These are phyloP conservation scores for Drosophila subobscura DNA, from an alignment of 1,140 invertebrate species.

Conservation along the genomic window DNA sequence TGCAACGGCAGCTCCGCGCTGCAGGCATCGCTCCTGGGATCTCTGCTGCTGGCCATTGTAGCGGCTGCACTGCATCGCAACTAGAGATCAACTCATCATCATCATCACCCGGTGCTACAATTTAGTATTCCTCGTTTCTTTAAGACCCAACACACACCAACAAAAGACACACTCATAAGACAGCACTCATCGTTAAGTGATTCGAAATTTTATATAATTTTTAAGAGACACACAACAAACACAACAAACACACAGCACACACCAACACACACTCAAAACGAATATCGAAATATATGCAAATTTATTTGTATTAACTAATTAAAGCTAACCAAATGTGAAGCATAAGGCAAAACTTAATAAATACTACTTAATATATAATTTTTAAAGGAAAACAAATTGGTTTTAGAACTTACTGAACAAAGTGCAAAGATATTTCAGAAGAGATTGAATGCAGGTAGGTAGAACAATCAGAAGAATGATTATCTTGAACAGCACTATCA, in stretches of 20 bases:
- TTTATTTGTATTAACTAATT: conserved; percentile 34
- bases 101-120: conserved; percentile 58
- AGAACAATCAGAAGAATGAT: background rate
- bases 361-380: conserved; percentile 32
- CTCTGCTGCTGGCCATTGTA: conserved; percentile 53
- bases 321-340: conserved; percentile 60
- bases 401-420: too few species aligned
- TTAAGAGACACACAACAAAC: conserved; percentile 19
- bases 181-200: conserved; percentile 26
- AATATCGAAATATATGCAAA: conserved; percentile 57
- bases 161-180: conserved; percentile 21
- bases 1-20: conserved; percentile 60
- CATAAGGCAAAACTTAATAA: conserved; percentile 56
- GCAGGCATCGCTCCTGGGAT: conserved; percentile 45
- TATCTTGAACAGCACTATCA: too few species aligned
- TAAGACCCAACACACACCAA: conserved; percentile 31
- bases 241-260: conserved; percentile 3
- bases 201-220: conserved; percentile 60
- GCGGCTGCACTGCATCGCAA: conserved; percentile 57
- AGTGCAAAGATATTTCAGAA: too few species aligned
- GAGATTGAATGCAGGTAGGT: too few species aligned
- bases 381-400: conserved; percentile 16
- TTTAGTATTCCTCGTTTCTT: conserved; percentile 62
- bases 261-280: conserved; percentile 2
- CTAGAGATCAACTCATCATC: conserved; percentile 19